Conservation (phyloP, 2,888 invertebrate species). For the Hanleya hanleyi region DNA sequence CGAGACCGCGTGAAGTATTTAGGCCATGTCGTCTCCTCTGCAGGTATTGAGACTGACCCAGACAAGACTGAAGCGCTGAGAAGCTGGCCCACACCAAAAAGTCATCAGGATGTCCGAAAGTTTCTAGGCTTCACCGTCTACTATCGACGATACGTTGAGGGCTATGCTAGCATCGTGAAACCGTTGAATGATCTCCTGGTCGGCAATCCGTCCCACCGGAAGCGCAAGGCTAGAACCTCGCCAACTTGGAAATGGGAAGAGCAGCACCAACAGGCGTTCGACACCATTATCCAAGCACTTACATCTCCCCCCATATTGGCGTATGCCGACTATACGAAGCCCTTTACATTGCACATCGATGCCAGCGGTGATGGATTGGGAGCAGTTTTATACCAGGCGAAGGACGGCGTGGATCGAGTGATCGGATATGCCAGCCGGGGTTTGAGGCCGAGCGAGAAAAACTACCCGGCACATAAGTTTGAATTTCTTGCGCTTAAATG, state of each 20-base stretch:
- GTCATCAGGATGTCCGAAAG: not conserved
- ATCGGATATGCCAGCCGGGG: conserved; percentile 21
- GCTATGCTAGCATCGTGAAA: conserved; percentile 12
- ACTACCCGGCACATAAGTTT: conserved; percentile 22
- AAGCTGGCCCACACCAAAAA: not conserved
- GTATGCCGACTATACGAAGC: conserved; percentile 18
- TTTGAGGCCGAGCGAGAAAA: conserved; percentile 13
- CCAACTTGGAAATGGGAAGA: conserved; percentile 17
- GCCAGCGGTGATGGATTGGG: conserved; percentile 23
- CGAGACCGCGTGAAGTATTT: not conserved
- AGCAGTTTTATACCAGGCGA: conserved; percentile 31
- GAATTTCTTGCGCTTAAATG: conserved; percentile 28
- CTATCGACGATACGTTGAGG: conserved; percentile 16
- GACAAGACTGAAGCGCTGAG: not conserved
- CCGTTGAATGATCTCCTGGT: conserved; percentile 16
- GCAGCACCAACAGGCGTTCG: conserved; percentile 22
- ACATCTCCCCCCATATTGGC: conserved; percentile 23
- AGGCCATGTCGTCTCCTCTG: not conserved
- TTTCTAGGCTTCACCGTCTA: conserved; percentile 26
- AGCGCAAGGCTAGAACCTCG: not conserved
- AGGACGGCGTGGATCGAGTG: conserved; percentile 16
- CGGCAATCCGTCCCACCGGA: not conserved
- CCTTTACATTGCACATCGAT: conserved; percentile 32
- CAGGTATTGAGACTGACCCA: not conserved
- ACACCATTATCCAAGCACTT: conserved; percentile 4